These are phyloP conservation scores for Salmo trutta DNA, from an alignment of 2,797 vertebrate species.

Conservation along the genomic window DNA sequence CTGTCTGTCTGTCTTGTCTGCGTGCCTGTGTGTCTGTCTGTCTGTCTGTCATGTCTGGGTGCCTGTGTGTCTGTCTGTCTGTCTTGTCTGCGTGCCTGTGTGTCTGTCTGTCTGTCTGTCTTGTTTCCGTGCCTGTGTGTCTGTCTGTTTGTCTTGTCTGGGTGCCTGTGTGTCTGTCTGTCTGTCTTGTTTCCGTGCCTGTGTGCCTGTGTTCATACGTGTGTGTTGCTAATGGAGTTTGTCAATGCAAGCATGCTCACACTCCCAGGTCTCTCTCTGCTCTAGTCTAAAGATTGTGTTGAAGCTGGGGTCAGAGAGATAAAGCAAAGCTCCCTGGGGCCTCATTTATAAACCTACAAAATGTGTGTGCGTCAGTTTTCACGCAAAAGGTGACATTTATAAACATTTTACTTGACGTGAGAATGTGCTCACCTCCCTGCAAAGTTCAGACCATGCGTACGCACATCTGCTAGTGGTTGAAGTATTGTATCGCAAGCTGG, in stretches of 20 bases:
- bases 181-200: neutral
- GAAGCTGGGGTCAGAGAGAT: constrained; percentile 21
- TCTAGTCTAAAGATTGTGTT: constrained; percentile 14
- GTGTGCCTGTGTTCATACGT: neutral
- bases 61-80: neutral
- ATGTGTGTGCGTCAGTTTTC: too few relatives aligned
- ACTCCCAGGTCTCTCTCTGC: neutral
- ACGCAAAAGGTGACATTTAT: too few relatives aligned
- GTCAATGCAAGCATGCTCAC: constrained; percentile 17
- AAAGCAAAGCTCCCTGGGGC: constrained; percentile 47
- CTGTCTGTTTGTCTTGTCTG: too few relatives aligned
- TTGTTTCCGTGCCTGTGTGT: too few relatives aligned
- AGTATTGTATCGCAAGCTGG: too few relatives aligned
- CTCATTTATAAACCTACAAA: constrained; percentile 18
- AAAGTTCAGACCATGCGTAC: too few relatives aligned
- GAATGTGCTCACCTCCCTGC: too few relatives aligned
- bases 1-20: neutral
- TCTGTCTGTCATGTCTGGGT: neutral
- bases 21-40: neutral
- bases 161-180: too few relatives aligned
- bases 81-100: too few relatives aligned
- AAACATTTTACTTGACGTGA: too few relatives aligned
- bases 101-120: too few relatives aligned
- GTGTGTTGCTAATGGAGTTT: constrained; percentile 30
- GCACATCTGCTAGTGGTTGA: too few relatives aligned